These are phyloP conservation scores for Agriopis aurantiaria DNA, from an alignment of 2,888 invertebrate species.

Conservation along the genomic window DNA sequence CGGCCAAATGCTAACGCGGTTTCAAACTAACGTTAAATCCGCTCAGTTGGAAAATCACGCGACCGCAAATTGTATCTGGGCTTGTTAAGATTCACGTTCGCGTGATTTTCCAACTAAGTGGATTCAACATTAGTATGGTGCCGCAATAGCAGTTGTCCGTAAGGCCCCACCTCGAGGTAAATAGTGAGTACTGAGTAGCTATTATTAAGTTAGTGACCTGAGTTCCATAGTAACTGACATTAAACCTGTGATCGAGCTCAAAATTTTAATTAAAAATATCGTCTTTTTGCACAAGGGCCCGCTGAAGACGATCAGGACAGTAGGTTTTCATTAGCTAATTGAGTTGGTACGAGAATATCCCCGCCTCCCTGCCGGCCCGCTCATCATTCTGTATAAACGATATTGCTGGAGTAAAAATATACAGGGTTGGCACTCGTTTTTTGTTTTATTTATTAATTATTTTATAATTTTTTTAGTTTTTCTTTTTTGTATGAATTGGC, in stretches of 20 bases:
- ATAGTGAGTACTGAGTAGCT: background rate
- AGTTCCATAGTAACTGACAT: background rate
- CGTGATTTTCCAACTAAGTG: too few species aligned
- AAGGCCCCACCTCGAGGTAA: too few species aligned
- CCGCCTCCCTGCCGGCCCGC: constrained; percentile 44
- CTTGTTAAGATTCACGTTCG: too few species aligned
- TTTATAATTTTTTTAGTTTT: background rate
- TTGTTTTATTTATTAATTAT: background rate
- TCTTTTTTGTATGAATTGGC: background rate
- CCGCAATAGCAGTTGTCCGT: too few species aligned
- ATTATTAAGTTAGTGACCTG: background rate
- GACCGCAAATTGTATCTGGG: too few species aligned
- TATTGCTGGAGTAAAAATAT: constrained; percentile 62
- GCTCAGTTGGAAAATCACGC: too few species aligned
- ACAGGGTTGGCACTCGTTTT: constrained; percentile 54
- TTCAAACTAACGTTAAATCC: too few species aligned
- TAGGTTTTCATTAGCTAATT: constrained; percentile 83
- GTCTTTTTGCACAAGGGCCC: constrained; percentile 42
- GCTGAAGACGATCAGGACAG: constrained; percentile 68
- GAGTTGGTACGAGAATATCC: constrained; percentile 59
- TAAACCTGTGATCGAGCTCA: constrained; percentile 5
- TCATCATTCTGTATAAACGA: constrained; percentile 65
- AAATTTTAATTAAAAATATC: constrained; percentile 46
- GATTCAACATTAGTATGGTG: too few species aligned
- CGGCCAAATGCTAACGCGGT: too few species aligned